Percentiles rank a stretch among this genome's conserved stretches.
phyloP scores from a whole-genome alignment of 2,113 vertebrate species.

The Tetrax tetrax region DNA sequence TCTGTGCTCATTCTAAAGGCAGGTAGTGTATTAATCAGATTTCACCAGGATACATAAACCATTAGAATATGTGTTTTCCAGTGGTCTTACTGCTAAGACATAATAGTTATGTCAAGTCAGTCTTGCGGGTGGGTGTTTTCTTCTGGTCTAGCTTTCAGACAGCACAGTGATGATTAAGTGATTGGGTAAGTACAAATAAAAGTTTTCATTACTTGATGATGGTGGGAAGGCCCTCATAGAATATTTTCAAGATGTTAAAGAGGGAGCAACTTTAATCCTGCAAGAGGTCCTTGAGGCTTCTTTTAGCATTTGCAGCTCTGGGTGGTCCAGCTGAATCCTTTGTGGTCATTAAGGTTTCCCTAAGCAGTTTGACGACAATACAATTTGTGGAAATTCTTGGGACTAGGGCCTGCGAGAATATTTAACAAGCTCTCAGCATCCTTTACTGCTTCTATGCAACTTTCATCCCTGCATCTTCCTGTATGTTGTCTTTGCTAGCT shows the following conservation, averaged over 20 bases:
- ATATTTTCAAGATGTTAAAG: constrained; percentile 46
- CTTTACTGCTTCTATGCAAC: not conserved
- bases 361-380: constrained; percentile 47
- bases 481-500: not conserved
- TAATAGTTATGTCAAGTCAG: not conserved
- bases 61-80: not conserved
- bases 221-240: not conserved
- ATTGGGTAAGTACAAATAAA: not conserved
- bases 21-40: not conserved
- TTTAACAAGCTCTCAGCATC: constrained; percentile 11
- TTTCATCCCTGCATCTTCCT: not conserved
- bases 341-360: not conserved
- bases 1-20: not conserved
- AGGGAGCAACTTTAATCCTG: constrained; percentile 49
- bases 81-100: not conserved
- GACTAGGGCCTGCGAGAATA: not conserved
- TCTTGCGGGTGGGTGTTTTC: not conserved
- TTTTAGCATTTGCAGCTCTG: constrained; percentile 31
- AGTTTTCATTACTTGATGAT: constrained; percentile 27
- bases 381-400: constrained; percentile 36
- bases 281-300: constrained; percentile 46
- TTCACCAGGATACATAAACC: not conserved
- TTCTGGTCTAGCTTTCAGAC: not conserved
- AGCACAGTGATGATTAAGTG: not conserved
- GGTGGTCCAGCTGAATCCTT: constrained; percentile 53